These are phyloP conservation scores for Perdix hodgsoniae DNA, from an alignment of 2,797 vertebrate genomes.

Conservation along the genomic window DNA sequence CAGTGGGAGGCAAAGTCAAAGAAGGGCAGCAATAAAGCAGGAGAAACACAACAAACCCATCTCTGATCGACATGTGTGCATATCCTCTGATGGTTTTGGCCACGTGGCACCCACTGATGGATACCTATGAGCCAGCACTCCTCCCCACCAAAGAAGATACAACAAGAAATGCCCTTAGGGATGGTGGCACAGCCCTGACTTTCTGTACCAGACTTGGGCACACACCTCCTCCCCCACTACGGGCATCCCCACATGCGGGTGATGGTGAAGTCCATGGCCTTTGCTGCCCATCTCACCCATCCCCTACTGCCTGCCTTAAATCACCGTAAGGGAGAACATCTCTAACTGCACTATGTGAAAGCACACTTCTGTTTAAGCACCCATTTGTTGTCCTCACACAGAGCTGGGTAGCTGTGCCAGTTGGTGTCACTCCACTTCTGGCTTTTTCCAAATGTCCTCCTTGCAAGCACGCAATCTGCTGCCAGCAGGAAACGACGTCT, in stretches of 20 bases:
- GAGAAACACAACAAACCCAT: neutral
- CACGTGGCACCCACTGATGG: neutral
- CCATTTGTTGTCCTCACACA: neutral
- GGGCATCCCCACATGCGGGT: accelerated
- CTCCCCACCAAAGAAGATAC: neutral
- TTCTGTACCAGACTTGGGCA: neutral
- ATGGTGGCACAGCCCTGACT: neutral
- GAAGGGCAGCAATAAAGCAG: slow-evolving; percentile 4
- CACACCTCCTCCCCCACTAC: neutral
- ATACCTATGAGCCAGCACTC: neutral
- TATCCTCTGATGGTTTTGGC: neutral
- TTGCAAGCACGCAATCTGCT: neutral
- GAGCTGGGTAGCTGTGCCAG: accelerated
- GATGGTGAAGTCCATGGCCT: accelerated
- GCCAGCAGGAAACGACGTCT: neutral
- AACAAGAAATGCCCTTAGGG: neutral
- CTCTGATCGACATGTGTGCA: accelerated
- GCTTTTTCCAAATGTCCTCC: neutral
- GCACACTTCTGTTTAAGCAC: neutral
- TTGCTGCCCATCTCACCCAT: neutral
- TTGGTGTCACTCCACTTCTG: neutral
- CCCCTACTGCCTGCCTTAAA: neutral
- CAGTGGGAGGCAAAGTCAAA: neutral
- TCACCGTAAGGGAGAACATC: slow-evolving; percentile 34
- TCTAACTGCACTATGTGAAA: slow-evolving; percentile 32